Evolutionary conservation across 37 sponge, comb jelly and placozoan genomes (phyloP).

Genomic region (Hormiphora californensis): DNA sequence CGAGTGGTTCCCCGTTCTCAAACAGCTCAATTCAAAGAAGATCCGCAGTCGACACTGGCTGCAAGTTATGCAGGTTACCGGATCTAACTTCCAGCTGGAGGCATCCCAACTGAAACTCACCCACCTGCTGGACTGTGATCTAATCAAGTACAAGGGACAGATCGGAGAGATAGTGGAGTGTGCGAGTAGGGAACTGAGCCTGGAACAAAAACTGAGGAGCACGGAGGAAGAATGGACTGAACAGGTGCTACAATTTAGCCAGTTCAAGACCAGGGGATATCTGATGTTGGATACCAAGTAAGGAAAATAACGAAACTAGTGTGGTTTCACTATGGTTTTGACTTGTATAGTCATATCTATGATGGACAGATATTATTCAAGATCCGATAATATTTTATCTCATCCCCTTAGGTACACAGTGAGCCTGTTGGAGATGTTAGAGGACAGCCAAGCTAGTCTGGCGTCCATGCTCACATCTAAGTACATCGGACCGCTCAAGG

Average conservation of each 20-base stretch:
- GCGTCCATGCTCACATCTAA: conserved; percentile 73
- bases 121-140: conserved; percentile 69
- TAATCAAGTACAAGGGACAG: conserved; percentile 61
- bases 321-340: too few relatives aligned
- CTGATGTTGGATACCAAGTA: conserved; percentile 57
- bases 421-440: conserved; percentile 76
- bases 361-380: not conserved
- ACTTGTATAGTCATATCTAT: not conserved
- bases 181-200: conserved; percentile 65
- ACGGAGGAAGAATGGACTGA: conserved; percentile 86
- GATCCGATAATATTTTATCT: too few relatives aligned
- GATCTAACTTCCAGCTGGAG: conserved; percentile 79
- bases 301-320: too few relatives aligned
- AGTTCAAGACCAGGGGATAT: conserved; percentile 64
- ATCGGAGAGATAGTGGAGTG: conserved; percentile 62
- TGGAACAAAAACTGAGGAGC: conserved; percentile 62
- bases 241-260: conserved; percentile 65
- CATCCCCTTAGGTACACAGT: conserved; percentile 60
- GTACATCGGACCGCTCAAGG: conserved; percentile 68
- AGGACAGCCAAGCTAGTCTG: conserved; percentile 66
- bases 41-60: conserved; percentile 80
- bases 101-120: conserved; percentile 71
- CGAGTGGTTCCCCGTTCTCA: conserved; percentile 69
- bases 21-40: conserved; percentile 67
- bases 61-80: conserved; percentile 76